Base-by-base conservation (phyloP, 2,113 vertebrate genomes). In the Aspiorhynchus laticeps region DNA sequence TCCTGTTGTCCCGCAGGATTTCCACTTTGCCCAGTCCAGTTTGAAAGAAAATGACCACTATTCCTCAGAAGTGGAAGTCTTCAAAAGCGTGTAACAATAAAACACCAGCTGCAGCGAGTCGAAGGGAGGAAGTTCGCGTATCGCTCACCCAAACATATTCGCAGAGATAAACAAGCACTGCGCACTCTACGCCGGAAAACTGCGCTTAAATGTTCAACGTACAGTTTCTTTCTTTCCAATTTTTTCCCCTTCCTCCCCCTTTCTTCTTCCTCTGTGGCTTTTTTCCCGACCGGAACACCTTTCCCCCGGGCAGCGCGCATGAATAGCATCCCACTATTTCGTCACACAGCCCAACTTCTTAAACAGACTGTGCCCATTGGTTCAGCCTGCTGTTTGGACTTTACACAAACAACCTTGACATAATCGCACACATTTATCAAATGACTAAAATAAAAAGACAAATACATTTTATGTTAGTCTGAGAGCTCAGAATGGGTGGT, bases 141-240 rank as follows among this genome's bases (percentile, higher is more conserved):
- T n/a, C 28, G 5, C 76, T 65, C 77, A 53, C 48, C 75, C 51
- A 69, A 53, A 78, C 65, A 36, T 73, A 48, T 26, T 74, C 80
- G 73, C 43, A 24, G 24, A n/a, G 76, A 83, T 74, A 28, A 36
- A 80, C 36, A 46, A 33, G 19, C 33, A 59, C 51, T 51, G 17
- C 85, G 63, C 65, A 48, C 51, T 56, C 31, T 80, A 87, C 31
- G 51, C 48, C 71, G 7, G 83, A 87, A 89, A 89, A 89, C 71
- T 82, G 78, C 82, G 82, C 43, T 61, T 79, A 84, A 89, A 91
- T 90, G 85, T 61, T 92, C 90, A 93, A 94, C 92, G 92, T 93
- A 46, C 81, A 88, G 91, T 92, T 94, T 92, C 94, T 94, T 95
- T 95, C 95, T 95, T 94, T 94, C 93, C 90, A 92, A 87, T 93